Percentiles rank a stretch among this genome's conserved stretches.
These are phyloP conservation scores for Asteroscopus sphinx DNA, from an alignment of 2,888 invertebrate species.

Conservation along the genomic window DNA sequence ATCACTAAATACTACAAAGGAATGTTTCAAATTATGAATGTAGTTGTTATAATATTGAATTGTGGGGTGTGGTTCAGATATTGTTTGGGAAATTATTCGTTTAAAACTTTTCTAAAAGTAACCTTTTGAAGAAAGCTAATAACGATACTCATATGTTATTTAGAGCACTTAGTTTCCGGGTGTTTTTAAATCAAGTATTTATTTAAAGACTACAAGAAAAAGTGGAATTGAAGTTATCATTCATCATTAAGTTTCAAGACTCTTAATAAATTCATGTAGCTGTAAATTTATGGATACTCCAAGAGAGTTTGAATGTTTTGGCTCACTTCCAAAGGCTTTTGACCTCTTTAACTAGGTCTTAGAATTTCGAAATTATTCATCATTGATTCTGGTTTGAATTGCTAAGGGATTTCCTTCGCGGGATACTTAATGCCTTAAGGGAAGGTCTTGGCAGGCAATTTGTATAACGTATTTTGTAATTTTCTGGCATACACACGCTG, in stretches of 20 bases:
- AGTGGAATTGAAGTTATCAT: constrained; percentile 24
- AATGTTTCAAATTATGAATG: neutral
- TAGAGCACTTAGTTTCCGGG: too few species aligned
- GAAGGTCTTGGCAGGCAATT: constrained; percentile 30
- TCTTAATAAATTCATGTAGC: constrained; percentile 43
- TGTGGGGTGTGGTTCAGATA: neutral
- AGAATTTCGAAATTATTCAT: constrained; percentile 52
- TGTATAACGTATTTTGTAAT: constrained; percentile 23
- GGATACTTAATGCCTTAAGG: constrained; percentile 18
- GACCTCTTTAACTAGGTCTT: constrained; percentile 23
- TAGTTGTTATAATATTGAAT: neutral
- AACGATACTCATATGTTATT: too few species aligned
- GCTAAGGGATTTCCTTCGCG: constrained; percentile 29
- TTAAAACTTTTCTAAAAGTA: too few species aligned
- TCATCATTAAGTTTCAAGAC: constrained; percentile 17
- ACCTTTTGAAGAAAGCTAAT: too few species aligned
- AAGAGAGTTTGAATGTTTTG: constrained; percentile 43
- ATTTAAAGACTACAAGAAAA: too few species aligned
- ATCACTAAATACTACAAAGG: too few species aligned
- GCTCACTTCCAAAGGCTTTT: constrained; percentile 35
- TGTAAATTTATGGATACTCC: constrained; percentile 42
- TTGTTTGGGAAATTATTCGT: neutral
- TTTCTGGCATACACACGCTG: neutral
- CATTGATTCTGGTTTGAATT: constrained; percentile 47
- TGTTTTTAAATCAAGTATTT: too few species aligned